Evolutionary conservation across 1,140 invertebrate species (phyloP), one percentile per base, ranked within the genome.

Genomic region (Daktulosphaira vitifoliae): DNA sequence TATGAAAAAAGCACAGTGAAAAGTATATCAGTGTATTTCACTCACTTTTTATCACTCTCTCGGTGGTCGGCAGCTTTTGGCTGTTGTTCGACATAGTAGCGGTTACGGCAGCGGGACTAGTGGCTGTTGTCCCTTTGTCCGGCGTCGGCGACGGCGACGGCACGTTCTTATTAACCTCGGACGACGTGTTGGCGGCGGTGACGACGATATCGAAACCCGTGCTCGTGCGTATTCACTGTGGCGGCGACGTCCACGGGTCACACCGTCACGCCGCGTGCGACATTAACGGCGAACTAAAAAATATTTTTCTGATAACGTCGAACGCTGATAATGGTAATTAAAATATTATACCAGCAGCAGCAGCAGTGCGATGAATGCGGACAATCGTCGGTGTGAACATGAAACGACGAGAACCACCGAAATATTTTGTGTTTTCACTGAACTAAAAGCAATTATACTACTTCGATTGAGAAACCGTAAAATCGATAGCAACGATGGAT

Each of bases 21-120:
- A 33, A 33, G 11, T 6, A 33, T 33, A 33, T 11, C 5, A 33
- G 11, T 33, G 5, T 33, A 33, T 33, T 33, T 26, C 38, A 77
- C 82, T 85, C 81, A 86, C 84, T 84, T 84, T 85, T 84, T 70
- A 85, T 81, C 72, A 84, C 81, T 74, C 84, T 81, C 70, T 85
- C 84, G 73, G 83, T 84, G 69, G 84, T 84, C 70, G 83, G 82
- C 73, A 84, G 76, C 77, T 85, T 85, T 75, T 79, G 79, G 70
- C 78, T 80, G 69, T 80, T 80, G 73, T 80, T 78, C 69, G 79
- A 80, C 78, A 80, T 81, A 8, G 42, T 33, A 8, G 56, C 29
- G 29, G 5, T 11, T 26, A 22, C 37, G 8, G 4, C 39, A 15
- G 5, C 39, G 39, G 9, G 11, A 15, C n/a, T 16, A 15, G 11